Evolutionary conservation across 1,140 invertebrate species (phyloP).

Genomic region (Rhizoglyphus robini): DNA sequence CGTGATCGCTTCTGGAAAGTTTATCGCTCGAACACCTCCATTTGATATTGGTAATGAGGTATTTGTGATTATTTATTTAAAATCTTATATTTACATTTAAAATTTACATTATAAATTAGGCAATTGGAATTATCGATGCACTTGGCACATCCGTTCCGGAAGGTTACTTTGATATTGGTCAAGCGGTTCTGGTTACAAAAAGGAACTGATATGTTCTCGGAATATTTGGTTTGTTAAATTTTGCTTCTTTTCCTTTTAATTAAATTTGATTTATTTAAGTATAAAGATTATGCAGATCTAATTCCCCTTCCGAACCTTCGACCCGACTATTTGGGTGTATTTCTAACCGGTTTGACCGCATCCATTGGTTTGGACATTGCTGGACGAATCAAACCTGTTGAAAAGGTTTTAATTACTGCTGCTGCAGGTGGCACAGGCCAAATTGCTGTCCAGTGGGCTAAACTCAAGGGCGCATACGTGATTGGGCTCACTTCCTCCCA

Average conservation of each 20-base stretch:
- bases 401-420: constrained; percentile 36
- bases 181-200: not conserved
- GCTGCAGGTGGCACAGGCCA: too few relatives aligned
- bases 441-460: constrained; percentile 34
- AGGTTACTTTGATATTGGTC: not conserved
- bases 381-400: constrained; percentile 25
- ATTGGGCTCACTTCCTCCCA: constrained; percentile 35
- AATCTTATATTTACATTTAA: too few relatives aligned
- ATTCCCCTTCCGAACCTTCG: too few relatives aligned
- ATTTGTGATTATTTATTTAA: too few relatives aligned
- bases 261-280: too few relatives aligned
- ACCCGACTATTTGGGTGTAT: too few relatives aligned
- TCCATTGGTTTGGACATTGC: too few relatives aligned
- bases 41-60: constrained; percentile 22
- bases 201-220: not conserved
- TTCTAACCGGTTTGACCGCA: too few relatives aligned
- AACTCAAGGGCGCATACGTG: constrained; percentile 33
- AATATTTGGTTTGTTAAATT: not conserved
- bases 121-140: too few relatives aligned
- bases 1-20: constrained; percentile 14
- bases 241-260: not conserved
- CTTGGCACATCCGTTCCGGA: too few relatives aligned
- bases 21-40: constrained; percentile 8
- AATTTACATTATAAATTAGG: too few relatives aligned
- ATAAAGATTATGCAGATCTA: too few relatives aligned